Percentiles rank a stretch among this genome's conserved stretches.
Evolutionary conservation across 2,797 vertebrate species (phyloP).

Genomic region (Telmatherina bonti): DNA sequence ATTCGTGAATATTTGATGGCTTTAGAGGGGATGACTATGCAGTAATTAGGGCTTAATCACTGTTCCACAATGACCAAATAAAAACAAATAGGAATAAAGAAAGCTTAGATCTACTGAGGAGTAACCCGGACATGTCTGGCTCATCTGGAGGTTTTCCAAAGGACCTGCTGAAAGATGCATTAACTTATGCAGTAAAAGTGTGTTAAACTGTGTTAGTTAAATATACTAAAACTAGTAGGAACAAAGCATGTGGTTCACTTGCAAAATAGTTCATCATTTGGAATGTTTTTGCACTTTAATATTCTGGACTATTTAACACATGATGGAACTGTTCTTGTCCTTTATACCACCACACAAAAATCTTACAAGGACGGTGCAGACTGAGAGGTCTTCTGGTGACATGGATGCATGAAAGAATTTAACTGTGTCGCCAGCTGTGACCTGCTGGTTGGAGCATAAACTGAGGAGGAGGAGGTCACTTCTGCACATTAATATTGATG

Average conservation of each 20-base stretch:
- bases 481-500: slow-evolving; percentile 52
- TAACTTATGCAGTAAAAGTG: background rate
- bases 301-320: background rate
- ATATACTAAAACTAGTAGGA: background rate
- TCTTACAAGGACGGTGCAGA: background rate
- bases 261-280: background rate
- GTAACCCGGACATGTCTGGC: background rate
- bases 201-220: background rate
- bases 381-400: background rate
- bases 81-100: background rate
- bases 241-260: background rate
- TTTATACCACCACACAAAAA: background rate
- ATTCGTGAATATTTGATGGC: background rate
- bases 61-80: background rate
- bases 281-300: background rate
- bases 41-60: background rate
- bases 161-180: background rate
- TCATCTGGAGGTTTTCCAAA: background rate
- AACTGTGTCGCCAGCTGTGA: slow-evolving; percentile 44
- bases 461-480: slow-evolving; percentile 42
- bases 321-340: background rate
- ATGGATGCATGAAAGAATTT: background rate
- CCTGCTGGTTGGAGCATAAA: slow-evolving; percentile 30
- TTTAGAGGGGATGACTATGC: background rate
- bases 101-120: slow-evolving; percentile 1